Base-by-base conservation (phyloP, 2,113 vertebrate genomes). In the Pangasianodon hypophthalmus region DNA sequence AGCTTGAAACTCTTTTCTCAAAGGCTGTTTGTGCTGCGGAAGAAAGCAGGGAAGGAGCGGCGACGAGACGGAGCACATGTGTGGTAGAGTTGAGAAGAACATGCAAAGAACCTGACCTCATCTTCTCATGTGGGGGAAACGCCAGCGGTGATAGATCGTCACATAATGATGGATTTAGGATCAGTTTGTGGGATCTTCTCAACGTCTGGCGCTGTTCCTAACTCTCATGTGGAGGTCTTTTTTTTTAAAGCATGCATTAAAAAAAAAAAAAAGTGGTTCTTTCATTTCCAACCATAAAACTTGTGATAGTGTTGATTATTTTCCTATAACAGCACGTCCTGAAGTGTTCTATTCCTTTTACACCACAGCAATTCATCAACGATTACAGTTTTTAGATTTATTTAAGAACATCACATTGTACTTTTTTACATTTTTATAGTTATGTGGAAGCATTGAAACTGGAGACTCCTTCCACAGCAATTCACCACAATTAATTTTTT, bases 101-200 rank as follows among this genome's bases (percentile, higher is more conserved):
- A 81, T 77, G 84, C 50, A 46, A 29, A 84, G 37, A 84, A 84
- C 69, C 48, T 90, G 75, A 88, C 91, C 91, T 88, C 44, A 88
- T 60, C 54, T 54, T 90, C 79, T 85, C 75, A 52, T 48, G 46
- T 41, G 64, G 26, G 46, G 46, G 19, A 19, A 73, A 73, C 11
- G 60, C 26, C 44, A 52, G 58, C 48, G 41, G 67, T 86, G 84
- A 87, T 86, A 87, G 46, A 86, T 58, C 80, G 26, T n/a, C 62
- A 58, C 50, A 69, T 88, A 88, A 88, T 88, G 87, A 84, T 37
- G 62, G 87, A 84, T 88, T 83, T 67, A 54, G 87, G 64, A 56
- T 73, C 44, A 52, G 87, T 46, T 82, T 84, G 80, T 88, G 50
- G 64, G 87, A 88, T 71, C 86, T 32, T 87, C 44, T 87, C 64